Evolutionary conservation across 1,140 invertebrate species (phyloP).

Genomic region (Camponotus floridanus): DNA sequence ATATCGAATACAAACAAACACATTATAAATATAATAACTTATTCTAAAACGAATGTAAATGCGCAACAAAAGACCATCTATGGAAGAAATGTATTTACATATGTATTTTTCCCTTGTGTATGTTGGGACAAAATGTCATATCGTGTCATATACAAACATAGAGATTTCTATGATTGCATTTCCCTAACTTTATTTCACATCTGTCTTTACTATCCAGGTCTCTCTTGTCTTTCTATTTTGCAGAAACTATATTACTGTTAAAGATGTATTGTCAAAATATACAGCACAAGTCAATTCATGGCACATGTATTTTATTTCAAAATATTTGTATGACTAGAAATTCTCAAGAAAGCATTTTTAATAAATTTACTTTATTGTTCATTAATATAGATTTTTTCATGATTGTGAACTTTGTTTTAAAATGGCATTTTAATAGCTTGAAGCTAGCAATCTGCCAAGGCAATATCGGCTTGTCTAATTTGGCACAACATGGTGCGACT

Average conservation of each 20-base stretch:
- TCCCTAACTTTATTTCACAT: slow-evolving; percentile 20
- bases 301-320: not conserved
- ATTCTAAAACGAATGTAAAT: slow-evolving; percentile 11
- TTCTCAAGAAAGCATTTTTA: not conserved
- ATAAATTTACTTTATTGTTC: not conserved
- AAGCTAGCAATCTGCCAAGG: slow-evolving; percentile 62
- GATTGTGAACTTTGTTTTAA: not conserved
- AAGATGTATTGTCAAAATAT: slow-evolving; percentile 23
- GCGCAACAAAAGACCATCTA: slow-evolving; percentile 4
- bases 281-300: not conserved
- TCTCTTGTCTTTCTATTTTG: not conserved
- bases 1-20: not conserved
- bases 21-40: not conserved
- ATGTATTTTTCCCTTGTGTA: slow-evolving; percentile 18
- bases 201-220: not conserved
- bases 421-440: slow-evolving; percentile 29
- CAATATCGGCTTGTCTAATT: slow-evolving; percentile 70
- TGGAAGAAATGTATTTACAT: not conserved
- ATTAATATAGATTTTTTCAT: not conserved
- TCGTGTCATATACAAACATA: slow-evolving; percentile 10
- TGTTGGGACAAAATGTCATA: not conserved
- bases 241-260: not conserved
- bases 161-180: slow-evolving; percentile 22
- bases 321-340: not conserved
- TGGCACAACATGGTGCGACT: slow-evolving; percentile 69